A percentile compares a stretch with the other conserved stretches of the same genome.
Evolutionary conservation across 1,140 invertebrate species (phyloP).

Genomic region (Diachasma alloeum): DNA sequence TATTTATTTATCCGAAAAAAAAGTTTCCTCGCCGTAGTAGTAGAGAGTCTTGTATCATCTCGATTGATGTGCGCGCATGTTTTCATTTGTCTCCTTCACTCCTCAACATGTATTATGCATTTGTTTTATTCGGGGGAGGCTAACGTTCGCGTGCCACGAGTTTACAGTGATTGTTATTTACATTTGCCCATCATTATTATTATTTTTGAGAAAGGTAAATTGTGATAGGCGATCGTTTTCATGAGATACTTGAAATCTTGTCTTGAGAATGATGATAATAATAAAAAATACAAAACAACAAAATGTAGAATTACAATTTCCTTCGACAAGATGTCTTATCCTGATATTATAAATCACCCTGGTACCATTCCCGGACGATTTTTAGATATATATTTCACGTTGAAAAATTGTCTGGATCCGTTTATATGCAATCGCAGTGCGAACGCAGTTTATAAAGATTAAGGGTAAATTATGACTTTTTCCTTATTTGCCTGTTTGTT

Average conservation of each 20-base stretch:
- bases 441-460: slow-evolving; percentile 2
- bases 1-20: slow-evolving; percentile 3
- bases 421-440: neutral
- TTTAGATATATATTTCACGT: neutral
- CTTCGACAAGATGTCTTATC: slow-evolving; percentile 1
- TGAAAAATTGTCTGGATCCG: neutral
- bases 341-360: slow-evolving; percentile 5
- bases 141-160: neutral
- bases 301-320: slow-evolving; percentile 9
- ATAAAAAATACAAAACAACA: neutral
- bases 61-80: neutral
- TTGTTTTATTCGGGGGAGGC: neutral
- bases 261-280: neutral
- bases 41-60: neutral
- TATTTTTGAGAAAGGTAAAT: slow-evolving; percentile 17
- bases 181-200: neutral
- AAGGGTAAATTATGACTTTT: neutral
- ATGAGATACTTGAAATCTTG: slow-evolving; percentile 12
- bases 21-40: neutral
- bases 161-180: slow-evolving; percentile 13
- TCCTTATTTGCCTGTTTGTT: neutral
- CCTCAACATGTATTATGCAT: neutral
- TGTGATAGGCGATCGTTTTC: slow-evolving; percentile 19
- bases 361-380: slow-evolving; percentile 5
- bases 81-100: neutral